Evolutionary conservation across 1,140 invertebrate genomes (phyloP).

Genomic region (Pectinophora gossypiella): DNA sequence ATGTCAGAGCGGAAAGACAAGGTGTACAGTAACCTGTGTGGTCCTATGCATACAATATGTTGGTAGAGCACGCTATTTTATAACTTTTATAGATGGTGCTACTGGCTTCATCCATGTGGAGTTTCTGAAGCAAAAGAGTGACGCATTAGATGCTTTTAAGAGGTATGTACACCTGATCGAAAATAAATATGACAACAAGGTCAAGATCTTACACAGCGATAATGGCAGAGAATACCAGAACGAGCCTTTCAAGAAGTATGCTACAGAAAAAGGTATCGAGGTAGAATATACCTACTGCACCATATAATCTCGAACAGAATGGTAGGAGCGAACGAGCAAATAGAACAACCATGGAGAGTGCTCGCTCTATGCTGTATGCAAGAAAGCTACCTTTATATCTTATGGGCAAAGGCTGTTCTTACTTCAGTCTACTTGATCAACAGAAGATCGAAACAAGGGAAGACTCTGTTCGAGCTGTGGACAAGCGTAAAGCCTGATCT

Average conservation of each 20-base stretch:
- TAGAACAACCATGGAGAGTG: not conserved
- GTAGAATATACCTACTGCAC: not conserved
- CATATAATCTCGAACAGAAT: not conserved
- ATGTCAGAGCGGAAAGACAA: not conserved
- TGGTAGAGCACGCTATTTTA: not conserved
- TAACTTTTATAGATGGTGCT: not conserved
- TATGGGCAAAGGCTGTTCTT: not conserved
- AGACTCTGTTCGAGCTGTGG: not conserved
- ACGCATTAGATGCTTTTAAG: not conserved
- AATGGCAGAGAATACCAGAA: not conserved
- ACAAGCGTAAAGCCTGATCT: not conserved
- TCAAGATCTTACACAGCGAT: not conserved
- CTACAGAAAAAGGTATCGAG: not conserved
- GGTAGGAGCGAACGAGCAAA: not conserved
- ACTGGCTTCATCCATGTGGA: not conserved
- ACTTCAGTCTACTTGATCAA: not conserved
- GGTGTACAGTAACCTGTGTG: not conserved
- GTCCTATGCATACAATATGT: not conserved
- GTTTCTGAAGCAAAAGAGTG: not conserved
- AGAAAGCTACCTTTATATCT: not conserved
- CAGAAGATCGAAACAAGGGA: not conserved
- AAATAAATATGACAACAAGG: not conserved
- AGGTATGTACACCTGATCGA: not conserved
- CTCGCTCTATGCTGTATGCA: not conserved
- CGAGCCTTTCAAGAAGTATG: not conserved